A percentile compares a stretch with the other conserved stretches of the same genome.
Conservation (phyloP, 2,113 vertebrate genomes). For the Crotalus viridis region DNA sequence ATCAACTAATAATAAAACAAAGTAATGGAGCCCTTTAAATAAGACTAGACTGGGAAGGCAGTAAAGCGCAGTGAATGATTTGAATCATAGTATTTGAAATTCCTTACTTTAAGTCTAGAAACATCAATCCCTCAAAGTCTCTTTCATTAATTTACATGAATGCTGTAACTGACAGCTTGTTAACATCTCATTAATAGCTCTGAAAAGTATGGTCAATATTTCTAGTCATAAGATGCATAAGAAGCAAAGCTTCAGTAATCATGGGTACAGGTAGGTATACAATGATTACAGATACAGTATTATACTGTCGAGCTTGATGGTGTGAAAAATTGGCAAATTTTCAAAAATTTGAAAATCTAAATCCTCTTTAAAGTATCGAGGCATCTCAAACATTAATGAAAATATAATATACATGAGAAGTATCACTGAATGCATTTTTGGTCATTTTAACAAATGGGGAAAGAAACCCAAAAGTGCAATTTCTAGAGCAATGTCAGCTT, state of each 20-base stretch:
- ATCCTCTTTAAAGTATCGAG: background rate
- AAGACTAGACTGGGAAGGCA: slow-evolving; percentile 26
- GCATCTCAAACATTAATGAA: background rate
- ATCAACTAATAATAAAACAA: background rate
- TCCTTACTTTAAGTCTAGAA: slow-evolving; percentile 51
- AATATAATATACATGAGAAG: background rate
- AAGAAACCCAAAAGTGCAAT: background rate
- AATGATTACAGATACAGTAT: background rate
- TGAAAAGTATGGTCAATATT: slow-evolving; percentile 58
- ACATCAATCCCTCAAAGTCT: slow-evolving; percentile 70
- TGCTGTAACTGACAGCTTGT: slow-evolving; percentile 73
- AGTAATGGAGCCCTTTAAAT: slow-evolving; percentile 1
- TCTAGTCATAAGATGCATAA: slow-evolving; percentile 31
- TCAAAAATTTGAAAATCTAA: background rate
- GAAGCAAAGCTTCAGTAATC: background rate
- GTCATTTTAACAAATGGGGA: background rate
- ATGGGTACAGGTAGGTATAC: background rate
- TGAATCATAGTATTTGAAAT: slow-evolving; percentile 52
- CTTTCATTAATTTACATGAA: slow-evolving; percentile 66
- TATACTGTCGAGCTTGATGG: background rate
- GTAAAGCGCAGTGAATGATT: slow-evolving; percentile 44
- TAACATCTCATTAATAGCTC: slow-evolving; percentile 74
- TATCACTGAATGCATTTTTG: background rate
- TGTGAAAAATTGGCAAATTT: background rate
- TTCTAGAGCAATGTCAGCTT: background rate